These are phyloP conservation scores for Sceliomorpha sp. DNA, from an alignment of 2,888 invertebrate genomes.

Conservation along the genomic window DNA sequence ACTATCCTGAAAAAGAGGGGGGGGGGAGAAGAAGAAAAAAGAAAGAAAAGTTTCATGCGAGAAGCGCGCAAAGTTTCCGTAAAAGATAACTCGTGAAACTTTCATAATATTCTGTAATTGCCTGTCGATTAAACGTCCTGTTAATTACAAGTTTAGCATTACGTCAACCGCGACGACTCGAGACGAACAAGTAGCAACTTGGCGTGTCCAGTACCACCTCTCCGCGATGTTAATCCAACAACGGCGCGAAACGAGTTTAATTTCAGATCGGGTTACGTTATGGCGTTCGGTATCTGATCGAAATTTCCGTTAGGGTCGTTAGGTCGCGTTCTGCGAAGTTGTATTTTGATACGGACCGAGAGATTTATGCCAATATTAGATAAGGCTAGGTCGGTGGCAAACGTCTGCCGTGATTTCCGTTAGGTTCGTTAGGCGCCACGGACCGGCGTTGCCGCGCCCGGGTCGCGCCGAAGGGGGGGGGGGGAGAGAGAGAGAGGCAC, in stretches of 20 bases:
- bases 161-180: too few relatives aligned
- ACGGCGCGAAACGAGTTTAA: constrained; percentile 19
- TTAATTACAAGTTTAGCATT: too few relatives aligned
- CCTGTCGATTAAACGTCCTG: too few relatives aligned
- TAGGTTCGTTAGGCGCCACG: constrained; percentile 28
- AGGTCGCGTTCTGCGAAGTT: constrained; percentile 23
- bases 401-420: not conserved
- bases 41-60: too few relatives aligned
- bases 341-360: constrained; percentile 15
- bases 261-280: constrained; percentile 24
- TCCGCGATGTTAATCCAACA: constrained; percentile 6
- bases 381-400: constrained; percentile 23
- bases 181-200: too few relatives aligned
- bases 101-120: too few relatives aligned
- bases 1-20: too few relatives aligned
- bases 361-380: constrained; percentile 29
- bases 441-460: constrained; percentile 26
- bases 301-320: constrained; percentile 32
- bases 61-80: too few relatives aligned
- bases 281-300: constrained; percentile 1
- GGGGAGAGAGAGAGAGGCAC: not conserved
- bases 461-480: too few relatives aligned
- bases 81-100: too few relatives aligned
- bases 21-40: too few relatives aligned
- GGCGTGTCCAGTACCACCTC: too few relatives aligned